Conservation (phyloP, 2,113 vertebrate species). For the Cryptotis parvus region DNA sequence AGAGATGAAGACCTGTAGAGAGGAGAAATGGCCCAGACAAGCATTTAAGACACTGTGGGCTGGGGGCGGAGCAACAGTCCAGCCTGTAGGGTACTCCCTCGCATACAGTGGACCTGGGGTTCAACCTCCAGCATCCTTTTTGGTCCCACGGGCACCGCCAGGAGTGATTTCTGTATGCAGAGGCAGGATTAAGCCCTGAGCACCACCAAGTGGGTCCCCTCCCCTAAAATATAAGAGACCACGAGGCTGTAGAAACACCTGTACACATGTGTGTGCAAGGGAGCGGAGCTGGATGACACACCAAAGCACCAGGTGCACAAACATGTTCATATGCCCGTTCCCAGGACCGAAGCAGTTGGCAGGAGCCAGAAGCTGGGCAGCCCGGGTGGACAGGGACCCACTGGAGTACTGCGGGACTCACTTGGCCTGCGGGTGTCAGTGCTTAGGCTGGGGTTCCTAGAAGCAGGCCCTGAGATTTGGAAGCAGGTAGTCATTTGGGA, state of each 20-base stretch:
- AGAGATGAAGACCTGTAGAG: background rate
- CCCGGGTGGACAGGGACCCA: fast-evolving
- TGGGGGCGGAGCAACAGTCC: no score
- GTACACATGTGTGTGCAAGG: fast-evolving
- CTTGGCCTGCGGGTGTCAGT: background rate
- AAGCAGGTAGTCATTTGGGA: background rate
- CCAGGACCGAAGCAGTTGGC: background rate
- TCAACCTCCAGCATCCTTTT: no score
- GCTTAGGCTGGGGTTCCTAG: background rate
- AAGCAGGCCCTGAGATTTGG: background rate
- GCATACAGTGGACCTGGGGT: no score
- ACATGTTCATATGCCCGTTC: fast-evolving
- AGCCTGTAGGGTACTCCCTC: no score
- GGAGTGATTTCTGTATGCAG: no score
- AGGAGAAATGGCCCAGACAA: background rate
- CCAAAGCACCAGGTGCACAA: background rate
- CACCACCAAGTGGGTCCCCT: no score
- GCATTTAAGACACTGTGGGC: background rate
- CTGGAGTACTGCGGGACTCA: background rate
- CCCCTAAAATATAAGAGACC: no score
- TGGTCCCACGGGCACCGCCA: no score
- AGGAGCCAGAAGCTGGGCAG: background rate
- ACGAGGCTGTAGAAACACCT: background rate
- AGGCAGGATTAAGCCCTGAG: no score
- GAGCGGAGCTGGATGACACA: background rate